phyloP scores from a whole-genome alignment of 2,888 invertebrate genomes.

The Stratiomys singularior region DNA sequence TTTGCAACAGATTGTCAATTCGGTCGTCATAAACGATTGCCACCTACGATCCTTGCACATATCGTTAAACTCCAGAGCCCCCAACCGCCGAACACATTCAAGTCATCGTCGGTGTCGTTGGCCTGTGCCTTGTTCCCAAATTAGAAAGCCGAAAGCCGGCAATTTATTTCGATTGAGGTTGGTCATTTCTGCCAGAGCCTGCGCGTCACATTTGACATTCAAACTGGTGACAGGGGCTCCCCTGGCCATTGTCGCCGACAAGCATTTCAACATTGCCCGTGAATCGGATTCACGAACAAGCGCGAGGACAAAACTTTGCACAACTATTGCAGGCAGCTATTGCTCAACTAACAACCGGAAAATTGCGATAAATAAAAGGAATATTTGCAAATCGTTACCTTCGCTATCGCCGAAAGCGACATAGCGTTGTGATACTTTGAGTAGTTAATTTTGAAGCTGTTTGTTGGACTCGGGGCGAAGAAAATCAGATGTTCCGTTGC shows the following conservation, averaged over 20 bases:
- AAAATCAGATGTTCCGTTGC: conserved; percentile 9
- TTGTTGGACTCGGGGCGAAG: conserved; percentile 50
- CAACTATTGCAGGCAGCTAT: neutral
- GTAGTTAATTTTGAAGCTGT: conserved; percentile 73
- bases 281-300: neutral
- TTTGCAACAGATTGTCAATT: too few relatives aligned
- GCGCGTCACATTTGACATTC: conserved; percentile 27
- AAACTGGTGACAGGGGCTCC: neutral
- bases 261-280: neutral
- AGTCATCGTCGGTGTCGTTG: neutral
- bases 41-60: too few relatives aligned
- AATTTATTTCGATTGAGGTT: conserved; percentile 30
- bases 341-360: neutral
- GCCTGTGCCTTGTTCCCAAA: neutral
- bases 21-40: too few relatives aligned
- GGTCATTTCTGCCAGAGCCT: conserved; percentile 39
- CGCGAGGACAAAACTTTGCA: neutral
- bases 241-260: conserved; percentile 2
- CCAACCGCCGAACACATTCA: neutral
- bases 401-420: conserved; percentile 72
- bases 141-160: conserved; percentile 31
- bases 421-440: conserved; percentile 74
- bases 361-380: neutral
- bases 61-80: neutral
- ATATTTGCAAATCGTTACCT: conserved; percentile 66